Conservation (phyloP, 2,113 vertebrate species). For the Lophius piscatorius region DNA sequence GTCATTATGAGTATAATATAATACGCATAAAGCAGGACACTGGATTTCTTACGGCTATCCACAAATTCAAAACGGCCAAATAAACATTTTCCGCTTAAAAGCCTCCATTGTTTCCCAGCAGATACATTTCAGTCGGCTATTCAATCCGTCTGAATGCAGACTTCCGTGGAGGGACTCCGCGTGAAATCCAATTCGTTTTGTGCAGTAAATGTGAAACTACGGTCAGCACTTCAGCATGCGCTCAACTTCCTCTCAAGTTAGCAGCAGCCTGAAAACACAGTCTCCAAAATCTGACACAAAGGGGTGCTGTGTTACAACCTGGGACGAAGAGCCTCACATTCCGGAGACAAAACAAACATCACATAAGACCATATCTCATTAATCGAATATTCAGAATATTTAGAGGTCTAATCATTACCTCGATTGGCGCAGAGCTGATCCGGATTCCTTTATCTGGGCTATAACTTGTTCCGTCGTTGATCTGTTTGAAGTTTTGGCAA, state of each 20-base stretch:
- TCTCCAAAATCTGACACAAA: conserved; percentile 31
- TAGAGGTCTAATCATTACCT: conserved; percentile 50
- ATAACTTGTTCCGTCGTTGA: conserved; percentile 45
- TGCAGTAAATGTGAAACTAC: conserved; percentile 55
- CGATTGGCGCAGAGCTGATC: conserved; percentile 17
- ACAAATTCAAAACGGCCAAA: conserved; percentile 36
- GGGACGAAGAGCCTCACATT: conserved; percentile 3
- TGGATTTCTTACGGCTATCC: neutral
- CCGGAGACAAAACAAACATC: conserved; percentile 2
- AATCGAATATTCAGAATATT: neutral
- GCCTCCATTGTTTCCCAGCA: conserved; percentile 42
- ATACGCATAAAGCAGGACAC: neutral
- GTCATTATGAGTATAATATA: too few relatives aligned
- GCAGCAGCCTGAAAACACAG: conserved; percentile 41
- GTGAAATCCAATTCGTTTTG: conserved; percentile 68
- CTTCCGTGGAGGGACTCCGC: conserved; percentile 55
- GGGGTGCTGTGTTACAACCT: conserved; percentile 1
- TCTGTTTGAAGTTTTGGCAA: conserved; percentile 29
- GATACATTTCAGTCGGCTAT: conserved; percentile 52
- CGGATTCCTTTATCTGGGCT: conserved; percentile 53
- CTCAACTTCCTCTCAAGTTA: conserved; percentile 70
- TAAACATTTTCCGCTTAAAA: conserved; percentile 44
- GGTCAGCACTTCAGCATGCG: conserved; percentile 48
- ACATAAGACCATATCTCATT: neutral
- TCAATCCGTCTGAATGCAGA: conserved; percentile 33